phyloP scores from a whole-genome alignment of 2,113 vertebrate species.

The Epinephelus moara region DNA sequence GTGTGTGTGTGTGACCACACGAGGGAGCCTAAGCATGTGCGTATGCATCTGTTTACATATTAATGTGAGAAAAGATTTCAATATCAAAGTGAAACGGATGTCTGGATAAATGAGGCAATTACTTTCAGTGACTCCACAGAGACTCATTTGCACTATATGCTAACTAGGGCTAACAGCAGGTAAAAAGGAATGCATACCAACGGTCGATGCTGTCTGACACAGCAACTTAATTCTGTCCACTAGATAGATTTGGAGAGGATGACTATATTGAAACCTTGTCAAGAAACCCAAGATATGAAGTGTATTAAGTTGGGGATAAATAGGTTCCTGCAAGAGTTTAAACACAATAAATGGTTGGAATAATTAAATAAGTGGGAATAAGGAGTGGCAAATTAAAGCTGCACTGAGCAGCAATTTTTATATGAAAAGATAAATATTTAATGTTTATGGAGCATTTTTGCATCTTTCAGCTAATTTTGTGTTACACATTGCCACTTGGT shows the following conservation, averaged over 20 bases:
- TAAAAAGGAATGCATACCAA: constrained; percentile 28
- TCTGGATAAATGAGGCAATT: constrained; percentile 65
- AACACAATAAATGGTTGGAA: neutral
- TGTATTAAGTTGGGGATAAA: neutral
- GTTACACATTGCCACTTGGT: too few relatives aligned
- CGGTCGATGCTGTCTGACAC: constrained; percentile 28
- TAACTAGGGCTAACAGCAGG: constrained; percentile 60
- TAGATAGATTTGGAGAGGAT: neutral
- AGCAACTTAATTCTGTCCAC: neutral
- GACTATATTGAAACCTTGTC: neutral
- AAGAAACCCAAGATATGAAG: neutral
- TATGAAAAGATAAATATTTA: neutral
- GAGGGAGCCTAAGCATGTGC: constrained; percentile 9
- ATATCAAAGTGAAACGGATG: constrained; percentile 60
- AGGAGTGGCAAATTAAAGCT: neutral
- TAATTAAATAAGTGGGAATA: neutral
- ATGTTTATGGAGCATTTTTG: neutral
- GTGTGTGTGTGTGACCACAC: neutral
- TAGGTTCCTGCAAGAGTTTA: constrained; percentile 1
- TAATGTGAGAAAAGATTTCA: constrained; percentile 51
- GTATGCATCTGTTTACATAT: constrained; percentile 55
- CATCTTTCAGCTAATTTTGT: neutral
- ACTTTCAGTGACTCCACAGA: constrained; percentile 48
- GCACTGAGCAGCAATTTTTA: neutral
- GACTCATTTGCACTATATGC: constrained; percentile 62